These are phyloP conservation scores for Etheostoma cragini DNA, from an alignment of 2,113 vertebrate species.

Conservation along the genomic window DNA sequence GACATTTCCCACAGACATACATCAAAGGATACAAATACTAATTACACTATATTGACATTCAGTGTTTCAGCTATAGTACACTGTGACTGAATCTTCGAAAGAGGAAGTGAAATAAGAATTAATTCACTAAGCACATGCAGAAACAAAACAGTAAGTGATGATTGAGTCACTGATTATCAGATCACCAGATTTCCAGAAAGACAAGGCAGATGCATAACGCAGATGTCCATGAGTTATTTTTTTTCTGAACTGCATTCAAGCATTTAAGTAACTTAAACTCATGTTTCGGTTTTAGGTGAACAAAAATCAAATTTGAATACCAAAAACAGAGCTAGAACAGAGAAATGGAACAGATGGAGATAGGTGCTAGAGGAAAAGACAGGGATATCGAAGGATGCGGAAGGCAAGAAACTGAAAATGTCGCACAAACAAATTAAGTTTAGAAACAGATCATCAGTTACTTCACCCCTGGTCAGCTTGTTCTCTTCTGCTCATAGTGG, in stretches of 20 bases:
- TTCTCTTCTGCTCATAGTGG: conserved; percentile 28
- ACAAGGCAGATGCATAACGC: neutral
- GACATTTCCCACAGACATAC: conserved; percentile 39
- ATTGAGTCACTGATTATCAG: conserved; percentile 35
- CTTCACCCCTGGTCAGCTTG: conserved; percentile 23
- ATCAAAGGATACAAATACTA: conserved; percentile 10
- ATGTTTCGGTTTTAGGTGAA: neutral
- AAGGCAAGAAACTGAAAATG: conserved; percentile 16
- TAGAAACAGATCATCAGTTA: conserved; percentile 20
- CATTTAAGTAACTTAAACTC: neutral
- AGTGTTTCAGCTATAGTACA: conserved; percentile 59
- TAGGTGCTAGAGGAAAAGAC: neutral
- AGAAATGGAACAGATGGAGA: conserved; percentile 20
- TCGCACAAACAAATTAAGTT: conserved; percentile 10
- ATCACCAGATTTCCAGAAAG: conserved; percentile 38
- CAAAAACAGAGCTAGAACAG: conserved; percentile 3
- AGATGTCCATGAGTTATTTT: neutral
- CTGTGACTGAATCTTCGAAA: conserved; percentile 20
- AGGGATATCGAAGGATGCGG: neutral
- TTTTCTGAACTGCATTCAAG: neutral
- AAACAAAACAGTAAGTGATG: conserved; percentile 57
- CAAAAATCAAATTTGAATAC: conserved; percentile 14
- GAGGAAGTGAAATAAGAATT: conserved; percentile 69
- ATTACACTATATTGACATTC: conserved; percentile 4
- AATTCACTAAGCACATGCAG: conserved; percentile 52